Conservation (phyloP, 2,797 vertebrate species). For the Sebastes cheni region DNA sequence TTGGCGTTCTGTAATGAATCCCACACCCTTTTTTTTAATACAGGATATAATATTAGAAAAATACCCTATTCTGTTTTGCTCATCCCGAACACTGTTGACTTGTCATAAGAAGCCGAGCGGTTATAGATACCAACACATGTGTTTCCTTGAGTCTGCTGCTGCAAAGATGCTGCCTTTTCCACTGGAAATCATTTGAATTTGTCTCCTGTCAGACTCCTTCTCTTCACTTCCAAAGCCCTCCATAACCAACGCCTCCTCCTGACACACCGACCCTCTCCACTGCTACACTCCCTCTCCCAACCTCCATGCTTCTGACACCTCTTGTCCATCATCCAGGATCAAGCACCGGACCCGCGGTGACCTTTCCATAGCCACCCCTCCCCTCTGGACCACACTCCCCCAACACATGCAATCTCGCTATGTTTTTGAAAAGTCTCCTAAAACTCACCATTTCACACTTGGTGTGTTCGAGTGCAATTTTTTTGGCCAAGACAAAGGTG, state of each 20-base stretch:
- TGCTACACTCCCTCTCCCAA: background rate
- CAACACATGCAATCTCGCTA: background rate
- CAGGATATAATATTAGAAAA: background rate
- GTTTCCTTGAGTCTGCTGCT: conserved; percentile 1
- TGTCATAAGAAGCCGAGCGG: background rate
- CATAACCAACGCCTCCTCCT: too few relatives aligned
- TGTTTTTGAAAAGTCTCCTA: background rate
- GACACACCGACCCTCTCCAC: background rate
- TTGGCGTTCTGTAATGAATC: conserved; percentile 28
- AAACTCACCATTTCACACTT: background rate
- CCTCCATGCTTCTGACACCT: background rate
- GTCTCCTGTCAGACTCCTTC: conserved; percentile 3
- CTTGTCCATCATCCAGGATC: background rate
- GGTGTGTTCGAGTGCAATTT: too few relatives aligned
- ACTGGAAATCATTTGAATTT: conserved; percentile 28
- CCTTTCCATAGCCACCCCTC: background rate
- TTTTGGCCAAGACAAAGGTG: too few relatives aligned
- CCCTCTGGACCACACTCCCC: background rate
- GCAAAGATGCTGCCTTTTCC: conserved; percentile 10
- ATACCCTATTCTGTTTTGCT: background rate
- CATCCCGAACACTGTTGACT: background rate
- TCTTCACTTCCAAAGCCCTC: background rate
- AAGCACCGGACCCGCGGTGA: background rate
- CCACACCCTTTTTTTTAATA: conserved; percentile 4
- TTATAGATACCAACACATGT: background rate